phyloP scores from a whole-genome alignment of 2,797 vertebrate genomes.

The Cynopterus sphinx region DNA sequence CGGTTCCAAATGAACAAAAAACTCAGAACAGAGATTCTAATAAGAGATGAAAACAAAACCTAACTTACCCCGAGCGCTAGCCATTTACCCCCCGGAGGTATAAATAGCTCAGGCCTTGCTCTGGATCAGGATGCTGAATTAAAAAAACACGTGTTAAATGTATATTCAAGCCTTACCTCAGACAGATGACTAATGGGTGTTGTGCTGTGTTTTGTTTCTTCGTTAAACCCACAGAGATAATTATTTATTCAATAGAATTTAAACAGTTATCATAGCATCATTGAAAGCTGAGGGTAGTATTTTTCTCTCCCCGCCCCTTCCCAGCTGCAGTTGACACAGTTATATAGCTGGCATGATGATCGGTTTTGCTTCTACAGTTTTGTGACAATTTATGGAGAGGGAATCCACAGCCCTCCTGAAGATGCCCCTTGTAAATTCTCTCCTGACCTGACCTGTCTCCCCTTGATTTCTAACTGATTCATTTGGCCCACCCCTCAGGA shows the following conservation, averaged over 20 bases:
- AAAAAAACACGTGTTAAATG: not conserved
- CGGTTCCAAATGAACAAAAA: conserved; percentile 34
- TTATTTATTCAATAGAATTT: conserved; percentile 66
- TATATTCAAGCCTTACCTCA: not conserved
- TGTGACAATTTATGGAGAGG: not conserved
- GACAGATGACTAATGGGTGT: conserved; percentile 41
- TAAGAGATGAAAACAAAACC: conserved; percentile 36
- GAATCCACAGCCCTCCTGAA: not conserved
- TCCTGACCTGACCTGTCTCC: not conserved
- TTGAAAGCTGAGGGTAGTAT: not conserved
- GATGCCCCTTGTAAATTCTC: not conserved
- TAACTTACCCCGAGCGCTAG: not conserved
- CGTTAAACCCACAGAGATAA: conserved; percentile 55
- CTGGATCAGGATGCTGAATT: not conserved
- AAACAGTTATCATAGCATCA: conserved; percentile 34
- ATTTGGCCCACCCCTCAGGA: not conserved
- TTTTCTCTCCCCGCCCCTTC: not conserved
- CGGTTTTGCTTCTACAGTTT: not conserved
- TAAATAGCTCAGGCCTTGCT: not conserved
- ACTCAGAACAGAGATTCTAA: not conserved
- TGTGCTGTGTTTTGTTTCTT: not conserved
- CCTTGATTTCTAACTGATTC: not conserved
- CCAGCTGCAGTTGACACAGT: not conserved
- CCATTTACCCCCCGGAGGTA: conserved; percentile 45
- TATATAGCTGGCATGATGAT: not conserved